Conservation (phyloP, 53 echinoderm and acorn worm species). For the Pentamera pediparva region DNA sequence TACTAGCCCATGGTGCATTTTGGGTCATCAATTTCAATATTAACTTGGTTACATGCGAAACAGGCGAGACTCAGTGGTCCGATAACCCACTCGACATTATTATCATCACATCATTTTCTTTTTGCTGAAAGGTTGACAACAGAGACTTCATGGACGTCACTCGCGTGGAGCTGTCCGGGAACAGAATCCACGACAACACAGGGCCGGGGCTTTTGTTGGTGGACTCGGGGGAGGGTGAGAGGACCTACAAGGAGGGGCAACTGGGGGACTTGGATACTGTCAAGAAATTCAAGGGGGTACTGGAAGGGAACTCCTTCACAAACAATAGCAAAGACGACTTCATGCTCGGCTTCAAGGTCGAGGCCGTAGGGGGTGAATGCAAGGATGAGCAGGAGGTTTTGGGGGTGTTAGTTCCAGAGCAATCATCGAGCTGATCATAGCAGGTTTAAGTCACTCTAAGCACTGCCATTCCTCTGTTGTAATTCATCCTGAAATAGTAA, state of each 20-base stretch:
- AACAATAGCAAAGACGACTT: not conserved
- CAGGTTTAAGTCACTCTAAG: too few relatives aligned
- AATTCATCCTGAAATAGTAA: too few relatives aligned
- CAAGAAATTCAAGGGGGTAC: constrained; percentile 1
- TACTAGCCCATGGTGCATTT: too few relatives aligned
- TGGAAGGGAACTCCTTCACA: not conserved
- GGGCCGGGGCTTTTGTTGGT: constrained; percentile 54
- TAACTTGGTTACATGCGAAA: too few relatives aligned
- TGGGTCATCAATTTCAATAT: too few relatives aligned
- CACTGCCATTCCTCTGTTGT: too few relatives aligned
- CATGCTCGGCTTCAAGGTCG: not conserved
- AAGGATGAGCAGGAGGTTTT: too few relatives aligned
- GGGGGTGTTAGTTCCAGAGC: too few relatives aligned
- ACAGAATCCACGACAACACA: constrained; percentile 49
- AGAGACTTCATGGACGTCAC: constrained; percentile 30
- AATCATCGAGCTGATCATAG: too few relatives aligned
- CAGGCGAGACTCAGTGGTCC: too few relatives aligned
- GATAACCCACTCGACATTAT: too few relatives aligned
- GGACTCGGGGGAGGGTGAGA: constrained; percentile 9
- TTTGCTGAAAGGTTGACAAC: constrained; percentile 7
- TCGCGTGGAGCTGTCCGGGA: constrained; percentile 24
- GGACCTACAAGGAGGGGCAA: not conserved
- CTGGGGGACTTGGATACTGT: not conserved
- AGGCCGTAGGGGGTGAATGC: too few relatives aligned
- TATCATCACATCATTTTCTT: not conserved